Conservation (phyloP, 2,797 vertebrate genomes). For the Sphenopsis melanotis region DNA sequence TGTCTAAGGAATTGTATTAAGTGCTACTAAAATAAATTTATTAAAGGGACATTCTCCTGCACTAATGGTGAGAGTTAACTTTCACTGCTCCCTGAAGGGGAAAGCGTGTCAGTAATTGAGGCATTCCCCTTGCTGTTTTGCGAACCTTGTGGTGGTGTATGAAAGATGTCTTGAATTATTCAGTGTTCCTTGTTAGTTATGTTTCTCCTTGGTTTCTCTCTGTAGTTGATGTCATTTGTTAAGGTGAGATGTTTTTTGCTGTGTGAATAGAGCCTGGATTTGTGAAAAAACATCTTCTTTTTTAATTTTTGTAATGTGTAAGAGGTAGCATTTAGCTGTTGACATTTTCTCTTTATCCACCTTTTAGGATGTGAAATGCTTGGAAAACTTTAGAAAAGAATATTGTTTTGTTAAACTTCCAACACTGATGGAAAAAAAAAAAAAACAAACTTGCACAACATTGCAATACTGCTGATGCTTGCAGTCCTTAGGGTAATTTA, state of each 20-base stretch:
- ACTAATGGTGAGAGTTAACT: slow-evolving; percentile 36
- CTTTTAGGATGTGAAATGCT: neutral
- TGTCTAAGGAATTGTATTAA: neutral
- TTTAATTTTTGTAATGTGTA: neutral
- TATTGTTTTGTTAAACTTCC: neutral
- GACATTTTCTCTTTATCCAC: neutral
- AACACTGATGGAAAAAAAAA: neutral
- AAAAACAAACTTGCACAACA: neutral
- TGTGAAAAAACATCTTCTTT: neutral
- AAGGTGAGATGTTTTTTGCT: neutral
- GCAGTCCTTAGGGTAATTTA: slow-evolving; percentile 16
- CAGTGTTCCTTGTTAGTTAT: slow-evolving; percentile 17
- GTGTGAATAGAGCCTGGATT: neutral
- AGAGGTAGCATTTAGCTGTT: neutral
- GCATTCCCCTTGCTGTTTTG: neutral
- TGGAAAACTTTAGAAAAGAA: neutral
- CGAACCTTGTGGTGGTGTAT: neutral
- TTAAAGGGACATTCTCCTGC: neutral
- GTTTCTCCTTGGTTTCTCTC: slow-evolving; percentile 28
- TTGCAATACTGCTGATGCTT: neutral
- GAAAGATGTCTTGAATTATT: slow-evolving; percentile 58
- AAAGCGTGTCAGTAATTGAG: slow-evolving; percentile 11
- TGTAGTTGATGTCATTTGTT: neutral
- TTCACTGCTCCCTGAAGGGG: slow-evolving; percentile 27
- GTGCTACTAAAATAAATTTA: slow-evolving; percentile 12